These are phyloP conservation scores for Turritopsis rubra DNA, from an alignment of 30 jellyfish, hydroid and myxozoan species.

Conservation along the genomic window DNA sequence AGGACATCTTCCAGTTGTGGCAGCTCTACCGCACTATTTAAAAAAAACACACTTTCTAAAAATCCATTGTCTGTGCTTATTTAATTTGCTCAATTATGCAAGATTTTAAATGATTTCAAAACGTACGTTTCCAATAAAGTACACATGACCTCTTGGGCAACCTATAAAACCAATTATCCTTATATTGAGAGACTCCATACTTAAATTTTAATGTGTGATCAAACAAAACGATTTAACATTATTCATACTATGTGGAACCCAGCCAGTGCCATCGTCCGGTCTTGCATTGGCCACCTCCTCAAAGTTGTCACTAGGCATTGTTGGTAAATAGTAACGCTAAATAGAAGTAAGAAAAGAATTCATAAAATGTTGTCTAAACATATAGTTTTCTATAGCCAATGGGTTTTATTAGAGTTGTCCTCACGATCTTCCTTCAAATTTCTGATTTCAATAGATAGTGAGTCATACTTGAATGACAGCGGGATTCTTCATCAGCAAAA, in stretches of 20 bases:
- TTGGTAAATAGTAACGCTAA: conserved; percentile 49
- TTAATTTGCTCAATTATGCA: background rate
- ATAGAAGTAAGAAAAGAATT: background rate
- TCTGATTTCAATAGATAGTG: no score
- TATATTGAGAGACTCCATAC: background rate
- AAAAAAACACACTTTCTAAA: conserved; percentile 1
- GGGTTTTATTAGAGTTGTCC: no score
- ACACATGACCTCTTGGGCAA: conserved; percentile 64
- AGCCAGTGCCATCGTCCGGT: background rate
- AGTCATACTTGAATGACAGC: background rate
- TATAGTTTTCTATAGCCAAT: no score
- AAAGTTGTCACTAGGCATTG: conserved; percentile 64
- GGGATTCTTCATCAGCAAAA: background rate
- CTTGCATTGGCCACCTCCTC: conserved; percentile 34
- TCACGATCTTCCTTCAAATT: background rate
- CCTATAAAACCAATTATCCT: conserved; percentile 11
- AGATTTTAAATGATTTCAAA: background rate
- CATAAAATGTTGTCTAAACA: background rate
- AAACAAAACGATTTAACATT: background rate
- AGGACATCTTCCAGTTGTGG: conserved; percentile 27
- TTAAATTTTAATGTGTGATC: background rate
- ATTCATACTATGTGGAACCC: conserved; percentile 4
- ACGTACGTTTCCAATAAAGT: conserved; percentile 46
- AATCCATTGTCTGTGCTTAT: no score
- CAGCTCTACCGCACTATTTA: conserved; percentile 43